These are phyloP conservation scores for Pelosia muscerda DNA, from an alignment of 2,888 invertebrate species.

Conservation along the genomic window DNA sequence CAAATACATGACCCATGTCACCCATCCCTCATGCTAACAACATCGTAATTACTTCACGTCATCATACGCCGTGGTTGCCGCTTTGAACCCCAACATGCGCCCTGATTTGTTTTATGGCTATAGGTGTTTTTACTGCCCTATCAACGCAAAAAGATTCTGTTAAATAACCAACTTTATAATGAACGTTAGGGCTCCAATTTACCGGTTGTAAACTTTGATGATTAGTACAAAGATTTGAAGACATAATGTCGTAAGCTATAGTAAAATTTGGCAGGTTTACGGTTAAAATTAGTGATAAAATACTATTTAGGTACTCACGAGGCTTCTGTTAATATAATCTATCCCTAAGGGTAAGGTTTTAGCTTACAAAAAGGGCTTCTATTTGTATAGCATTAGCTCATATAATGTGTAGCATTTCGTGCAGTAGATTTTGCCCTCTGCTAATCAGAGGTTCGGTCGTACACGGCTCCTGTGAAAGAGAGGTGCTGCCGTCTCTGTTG, in stretches of 20 bases:
- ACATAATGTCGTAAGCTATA: neutral
- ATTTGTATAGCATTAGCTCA: too few species aligned
- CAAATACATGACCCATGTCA: neutral
- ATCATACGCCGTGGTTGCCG: constrained; percentile 30
- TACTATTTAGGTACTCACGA: neutral
- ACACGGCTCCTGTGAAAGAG: too few species aligned
- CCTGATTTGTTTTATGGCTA: constrained; percentile 47
- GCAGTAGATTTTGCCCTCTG: too few species aligned
- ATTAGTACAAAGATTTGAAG: neutral
- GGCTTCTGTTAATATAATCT: too few species aligned
- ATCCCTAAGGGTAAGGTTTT: too few species aligned
- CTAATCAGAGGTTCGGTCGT: too few species aligned
- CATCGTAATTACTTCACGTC: constrained; percentile 32
- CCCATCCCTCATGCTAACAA: constrained; percentile 15
- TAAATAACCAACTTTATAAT: constrained; percentile 44
- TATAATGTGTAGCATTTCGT: too few species aligned
- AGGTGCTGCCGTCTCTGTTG: too few species aligned
- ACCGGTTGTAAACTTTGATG: constrained; percentile 12
- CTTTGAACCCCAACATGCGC: constrained; percentile 37
- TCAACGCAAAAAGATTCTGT: constrained; percentile 39
- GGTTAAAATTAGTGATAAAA: neutral
- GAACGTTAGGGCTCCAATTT: constrained; percentile 30
- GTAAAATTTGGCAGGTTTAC: neutral
- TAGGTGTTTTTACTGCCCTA: constrained; percentile 39
- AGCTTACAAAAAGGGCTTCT: too few species aligned